Conservation (phyloP, 2,888 invertebrate species). For the Ormyrus thymus region DNA sequence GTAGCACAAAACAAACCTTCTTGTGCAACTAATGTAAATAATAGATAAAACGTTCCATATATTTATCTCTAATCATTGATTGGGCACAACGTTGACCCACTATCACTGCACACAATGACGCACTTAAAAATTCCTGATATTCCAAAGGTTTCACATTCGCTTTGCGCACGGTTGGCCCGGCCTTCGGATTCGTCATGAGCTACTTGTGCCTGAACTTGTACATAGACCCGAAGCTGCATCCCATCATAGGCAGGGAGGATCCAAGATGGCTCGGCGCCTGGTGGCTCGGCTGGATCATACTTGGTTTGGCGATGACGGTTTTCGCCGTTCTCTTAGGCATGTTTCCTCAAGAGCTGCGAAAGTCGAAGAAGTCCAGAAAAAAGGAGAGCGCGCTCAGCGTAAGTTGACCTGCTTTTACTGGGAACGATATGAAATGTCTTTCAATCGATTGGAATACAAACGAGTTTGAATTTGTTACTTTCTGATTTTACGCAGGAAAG, state of each 20-base stretch:
- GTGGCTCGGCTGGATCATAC: constrained; percentile 83
- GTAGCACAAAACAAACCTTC: too few species aligned
- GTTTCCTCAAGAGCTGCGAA: constrained; percentile 79
- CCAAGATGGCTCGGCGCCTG: constrained; percentile 86
- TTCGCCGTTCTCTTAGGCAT: constrained; percentile 80
- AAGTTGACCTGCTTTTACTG: background rate
- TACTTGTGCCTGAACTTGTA: constrained; percentile 77
- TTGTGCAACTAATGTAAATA: too few species aligned
- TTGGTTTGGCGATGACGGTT: constrained; percentile 78
- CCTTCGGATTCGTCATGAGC: constrained; percentile 79
- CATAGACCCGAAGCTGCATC: constrained; percentile 79
- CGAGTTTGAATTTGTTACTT: background rate
- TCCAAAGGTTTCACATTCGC: constrained; percentile 75
- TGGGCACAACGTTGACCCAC: too few species aligned
- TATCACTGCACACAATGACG: background rate
- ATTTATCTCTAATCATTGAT: too few species aligned
- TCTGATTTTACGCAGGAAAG: constrained; percentile 59
- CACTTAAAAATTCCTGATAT: background rate
- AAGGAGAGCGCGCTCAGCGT: constrained; percentile 27
- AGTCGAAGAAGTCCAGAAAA: constrained; percentile 58
- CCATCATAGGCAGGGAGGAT: constrained; percentile 78
- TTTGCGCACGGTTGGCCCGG: constrained; percentile 78
- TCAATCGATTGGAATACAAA: background rate
- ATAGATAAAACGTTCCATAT: too few species aligned
- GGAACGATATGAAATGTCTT: background rate